Evolutionary conservation across 1,140 invertebrate genomes (phyloP), one percentile per base, ranked within the genome.

Genomic region (Drosophila melanica): DNA sequence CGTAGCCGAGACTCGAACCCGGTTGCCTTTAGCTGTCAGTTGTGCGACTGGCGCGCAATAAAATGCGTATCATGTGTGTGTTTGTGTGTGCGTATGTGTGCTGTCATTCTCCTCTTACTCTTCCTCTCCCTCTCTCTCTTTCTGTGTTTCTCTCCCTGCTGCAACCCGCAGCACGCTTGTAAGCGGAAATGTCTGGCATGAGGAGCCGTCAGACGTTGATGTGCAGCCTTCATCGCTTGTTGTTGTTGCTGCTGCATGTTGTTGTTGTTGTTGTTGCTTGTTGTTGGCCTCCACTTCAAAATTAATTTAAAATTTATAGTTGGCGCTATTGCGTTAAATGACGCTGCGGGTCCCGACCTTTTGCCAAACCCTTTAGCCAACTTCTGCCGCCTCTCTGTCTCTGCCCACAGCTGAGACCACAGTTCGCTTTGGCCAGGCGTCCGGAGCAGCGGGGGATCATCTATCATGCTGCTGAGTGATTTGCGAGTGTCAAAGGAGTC

Each of bases 291-390:
- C 71, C 80, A 84, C 80, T 86, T 86, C 82, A 86, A 86, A 86
- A 86, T 86, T 86, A 86, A 86, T 86, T 86, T 86, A 87, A 86
- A 86, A 86, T 86, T 86, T 86, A 86, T 86, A 86, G 81, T 87
- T 87, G 81, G 79, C 68, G 79, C 81, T 86, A 79, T 86, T 87
- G 81, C 81, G 82, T 86, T 86, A 82, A 86, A 86, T 85, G 81
- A 79, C 66, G 79, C 64, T 76, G 79, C 60, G 81, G 75, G 60
- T 37, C 48, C 27, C 65, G 45, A 60, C 35, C 65, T 37, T 44
- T 55, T 42, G 18, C 55, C 55, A 30, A 30, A 23, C 55, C 9
- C 35, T 20, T 41, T 23, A 9, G 0, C 35, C 53, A 4, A 12
- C 10, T 27, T 18, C 8, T 14, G 6, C 51, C 27, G 37, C 47